Base-by-base conservation (phyloP, 2,797 vertebrate species). In the Amblyopsis hoosieri region DNA sequence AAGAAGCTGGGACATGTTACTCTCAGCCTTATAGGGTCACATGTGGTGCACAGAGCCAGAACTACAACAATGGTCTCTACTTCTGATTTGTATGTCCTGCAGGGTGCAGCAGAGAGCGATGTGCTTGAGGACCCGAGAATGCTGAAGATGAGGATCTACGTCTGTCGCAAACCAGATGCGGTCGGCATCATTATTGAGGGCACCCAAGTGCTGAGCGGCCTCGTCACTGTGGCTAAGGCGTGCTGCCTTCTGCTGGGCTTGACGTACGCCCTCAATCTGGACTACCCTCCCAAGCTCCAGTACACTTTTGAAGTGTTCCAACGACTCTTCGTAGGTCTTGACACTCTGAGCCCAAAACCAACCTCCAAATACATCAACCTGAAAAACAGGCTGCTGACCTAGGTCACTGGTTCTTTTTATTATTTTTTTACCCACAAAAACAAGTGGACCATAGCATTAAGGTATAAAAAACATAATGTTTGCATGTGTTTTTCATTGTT, bases 301-400 rank as follows among this genome's bases (percentile, higher is more conserved):
- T 37, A 37, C 33, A 37, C 33, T 37, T 53, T 53, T 53, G 10
- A 53, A n/a, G 51, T 53, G 9, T 53, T 53, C 19, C 51, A 53
- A 53, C 8, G 51, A 29, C 51, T 53, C 11, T 53, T 53, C 12
- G 51, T 29, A 9, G 51, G 51, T 19, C 51, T 53, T 3, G 51
- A 53, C 3, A 53, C 51, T 10, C 17, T 53, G 9, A 9, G 51
- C 51, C 15, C 51, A 23, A 53, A 53, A 29, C 51, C 51, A 11
- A 23, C 51, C 15, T n/a, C 7, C 15, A 53, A 23, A 9, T 53
- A n/a, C 15, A 19, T 53, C 1, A 53, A 9, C 13, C 51, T 53
- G 6, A 53, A 53, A 53, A 53, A 53, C 51, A 53, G 17, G 51
- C 51, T 53, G 3, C 7, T 53, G 13, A 15, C 51, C 15, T 53